These are phyloP conservation scores for Drosophila mojavensis DNA, from an alignment of 1,140 invertebrate genomes.

Conservation along the genomic window DNA sequence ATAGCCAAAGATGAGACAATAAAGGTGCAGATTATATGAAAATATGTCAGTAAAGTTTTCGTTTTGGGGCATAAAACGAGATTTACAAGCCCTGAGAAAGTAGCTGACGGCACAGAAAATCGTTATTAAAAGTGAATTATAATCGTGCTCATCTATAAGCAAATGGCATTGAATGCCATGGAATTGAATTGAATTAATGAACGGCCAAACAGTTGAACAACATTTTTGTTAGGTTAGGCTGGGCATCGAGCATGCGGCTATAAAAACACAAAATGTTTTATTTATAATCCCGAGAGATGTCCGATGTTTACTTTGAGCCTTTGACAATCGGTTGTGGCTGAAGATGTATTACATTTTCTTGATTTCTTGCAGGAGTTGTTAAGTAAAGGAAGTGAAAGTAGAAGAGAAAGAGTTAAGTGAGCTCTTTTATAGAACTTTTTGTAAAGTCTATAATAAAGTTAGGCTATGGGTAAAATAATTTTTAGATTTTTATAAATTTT, in stretches of 20 bases:
- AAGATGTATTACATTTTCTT: too few relatives aligned
- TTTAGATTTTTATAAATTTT: too few relatives aligned
- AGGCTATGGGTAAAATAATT: too few relatives aligned
- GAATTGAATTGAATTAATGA: slow-evolving; percentile 11
- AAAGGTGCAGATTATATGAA: slow-evolving; percentile 74
- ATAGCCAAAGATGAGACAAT: slow-evolving; percentile 56
- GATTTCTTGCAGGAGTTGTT: too few relatives aligned
- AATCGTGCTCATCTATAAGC: slow-evolving; percentile 18
- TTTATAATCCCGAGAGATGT: too few relatives aligned
- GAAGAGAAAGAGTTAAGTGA: too few relatives aligned
- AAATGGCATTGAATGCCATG: slow-evolving; percentile 16
- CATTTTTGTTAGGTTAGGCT: background rate
- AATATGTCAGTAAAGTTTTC: slow-evolving; percentile 67
- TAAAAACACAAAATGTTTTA: background rate
- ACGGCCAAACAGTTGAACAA: background rate
- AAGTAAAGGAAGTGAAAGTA: too few relatives aligned
- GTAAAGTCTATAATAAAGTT: too few relatives aligned
- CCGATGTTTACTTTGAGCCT: too few relatives aligned
- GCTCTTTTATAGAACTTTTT: too few relatives aligned
- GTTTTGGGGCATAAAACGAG: slow-evolving; percentile 22
- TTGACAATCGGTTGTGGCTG: too few relatives aligned
- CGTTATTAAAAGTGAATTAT: slow-evolving; percentile 21
- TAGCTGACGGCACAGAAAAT: slow-evolving; percentile 8
- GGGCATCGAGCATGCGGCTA: background rate
- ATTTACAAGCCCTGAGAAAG: slow-evolving; percentile 21